Evolutionary conservation across 2,888 invertebrate genomes (phyloP).

Genomic region (Himalopsyche kuldschensis): DNA sequence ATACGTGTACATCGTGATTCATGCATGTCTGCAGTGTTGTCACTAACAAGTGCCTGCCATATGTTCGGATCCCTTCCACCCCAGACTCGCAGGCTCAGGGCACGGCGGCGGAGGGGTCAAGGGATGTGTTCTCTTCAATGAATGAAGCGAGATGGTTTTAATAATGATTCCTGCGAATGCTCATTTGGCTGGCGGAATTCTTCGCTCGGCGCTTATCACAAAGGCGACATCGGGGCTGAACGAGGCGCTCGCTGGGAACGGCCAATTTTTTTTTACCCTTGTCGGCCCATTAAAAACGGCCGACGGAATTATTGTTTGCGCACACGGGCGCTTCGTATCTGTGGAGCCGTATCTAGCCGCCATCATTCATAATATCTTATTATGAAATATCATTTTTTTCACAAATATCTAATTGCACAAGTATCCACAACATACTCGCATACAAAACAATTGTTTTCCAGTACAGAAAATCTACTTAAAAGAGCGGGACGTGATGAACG

Average conservation of each 20-base stretch:
- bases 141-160: neutral
- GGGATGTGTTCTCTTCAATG: neutral
- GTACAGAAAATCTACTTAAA: too few species aligned
- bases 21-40: too few species aligned
- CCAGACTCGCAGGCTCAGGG: neutral
- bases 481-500: too few species aligned
- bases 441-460: too few species aligned
- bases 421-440: too few species aligned
- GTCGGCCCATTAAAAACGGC: conserved; percentile 10
- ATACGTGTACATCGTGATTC: too few species aligned
- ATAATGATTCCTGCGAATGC: neutral
- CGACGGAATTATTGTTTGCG: neutral
- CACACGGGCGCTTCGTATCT: neutral
- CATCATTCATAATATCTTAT: too few species aligned
- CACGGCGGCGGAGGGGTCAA: neutral
- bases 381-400: too few species aligned
- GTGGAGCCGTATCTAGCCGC: too few species aligned
- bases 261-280: conserved; percentile 1
- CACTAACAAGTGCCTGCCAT: neutral
- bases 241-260: conserved; percentile 11
- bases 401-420: too few species aligned
- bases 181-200: conserved; percentile 21
- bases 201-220: conserved; percentile 18
- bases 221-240: conserved; percentile 17
- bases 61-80: neutral